A percentile compares a stretch with the other conserved stretches of the same genome.
phyloP scores from a whole-genome alignment of 2,797 vertebrate species.

The Macropus fuliginosus region DNA sequence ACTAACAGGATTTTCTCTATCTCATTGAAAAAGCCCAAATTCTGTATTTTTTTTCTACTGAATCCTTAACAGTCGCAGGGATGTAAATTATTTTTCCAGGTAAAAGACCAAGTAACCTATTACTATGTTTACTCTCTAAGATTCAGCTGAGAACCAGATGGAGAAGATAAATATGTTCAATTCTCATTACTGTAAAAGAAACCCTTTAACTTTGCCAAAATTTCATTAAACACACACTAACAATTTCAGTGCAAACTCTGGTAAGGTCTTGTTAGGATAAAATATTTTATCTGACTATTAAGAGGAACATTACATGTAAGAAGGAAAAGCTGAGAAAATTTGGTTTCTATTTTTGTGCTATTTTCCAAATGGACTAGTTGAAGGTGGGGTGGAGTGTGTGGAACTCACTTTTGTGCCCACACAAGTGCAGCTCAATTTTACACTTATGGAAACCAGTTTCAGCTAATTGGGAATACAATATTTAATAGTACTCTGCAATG shows the following conservation, averaged over 20 bases:
- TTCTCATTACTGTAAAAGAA: background rate
- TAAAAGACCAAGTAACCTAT: background rate
- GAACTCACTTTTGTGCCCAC: background rate
- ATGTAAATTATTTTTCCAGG: background rate
- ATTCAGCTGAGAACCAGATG: background rate
- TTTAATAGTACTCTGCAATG: background rate
- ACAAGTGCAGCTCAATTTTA: background rate
- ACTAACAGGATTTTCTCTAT: background rate
- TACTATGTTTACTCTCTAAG: background rate
- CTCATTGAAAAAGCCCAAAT: background rate
- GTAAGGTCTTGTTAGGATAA: background rate
- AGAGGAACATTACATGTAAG: background rate
- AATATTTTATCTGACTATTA: slow-evolving; percentile 1
- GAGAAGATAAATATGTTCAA: background rate
- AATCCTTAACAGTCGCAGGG: background rate
- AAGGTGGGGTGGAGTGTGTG: background rate
- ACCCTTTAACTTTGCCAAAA: background rate
- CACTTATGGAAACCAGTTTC: background rate
- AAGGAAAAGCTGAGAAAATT: background rate
- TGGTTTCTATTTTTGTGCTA: background rate
- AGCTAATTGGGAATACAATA: background rate
- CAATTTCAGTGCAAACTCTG: background rate
- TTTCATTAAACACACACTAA: slow-evolving; percentile 9
- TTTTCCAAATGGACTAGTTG: background rate
- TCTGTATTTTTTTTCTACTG: background rate